Evolutionary conservation across 1,140 invertebrate species (phyloP), one percentile per base, ranked within the genome.

Genomic region (Trachymyrmex cornetzi): DNA sequence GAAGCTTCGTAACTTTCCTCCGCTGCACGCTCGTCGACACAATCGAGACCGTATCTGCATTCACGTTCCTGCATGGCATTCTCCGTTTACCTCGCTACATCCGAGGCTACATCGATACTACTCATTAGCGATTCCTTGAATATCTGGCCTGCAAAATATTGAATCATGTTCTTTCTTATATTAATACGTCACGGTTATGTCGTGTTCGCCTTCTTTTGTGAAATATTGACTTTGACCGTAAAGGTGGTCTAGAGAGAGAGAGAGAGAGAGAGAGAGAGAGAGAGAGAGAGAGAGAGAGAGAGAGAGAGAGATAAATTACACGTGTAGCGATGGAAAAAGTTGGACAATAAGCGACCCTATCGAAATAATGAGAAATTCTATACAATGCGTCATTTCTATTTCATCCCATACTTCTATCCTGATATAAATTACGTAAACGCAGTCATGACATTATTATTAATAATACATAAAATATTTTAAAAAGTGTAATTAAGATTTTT

Each of bases 41-140:
- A 88, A 91, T 88, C 89, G 57, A 59, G 69, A 71, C 63, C 48
- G 59, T 61, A 69, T 66, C 22, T 53, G 57, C 48, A 53, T 86
- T 71, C 66, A 71, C 38, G 1, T 50, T 16, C 27, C 16, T 77
- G n/a, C n/a, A n/a, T n/a, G 34, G 48, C 9, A 69, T 69, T 77
- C 63, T 38, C 64, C 30, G 4, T 77, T 38, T 64, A 38, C 5
- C 11, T 4, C 30, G 14, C 64, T 38, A 30, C n/a, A n/a, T n/a
- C n/a, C n/a, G n/a, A n/a, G n/a, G n/a, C n/a, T n/a, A n/a, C 6
- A 19, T 16, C 44, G 63, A 67, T 53, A 30, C 27, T 34, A 69
- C 48, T 11, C 72, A 77, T 82, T 55, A 48, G 38, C n/a, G 16
- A 53, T 84, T 77, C 48, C 57, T 24, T 34, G 16, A 12, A 81